phyloP scores from a whole-genome alignment of 1,140 invertebrate genomes.

The Rhizoglyphus robini region DNA sequence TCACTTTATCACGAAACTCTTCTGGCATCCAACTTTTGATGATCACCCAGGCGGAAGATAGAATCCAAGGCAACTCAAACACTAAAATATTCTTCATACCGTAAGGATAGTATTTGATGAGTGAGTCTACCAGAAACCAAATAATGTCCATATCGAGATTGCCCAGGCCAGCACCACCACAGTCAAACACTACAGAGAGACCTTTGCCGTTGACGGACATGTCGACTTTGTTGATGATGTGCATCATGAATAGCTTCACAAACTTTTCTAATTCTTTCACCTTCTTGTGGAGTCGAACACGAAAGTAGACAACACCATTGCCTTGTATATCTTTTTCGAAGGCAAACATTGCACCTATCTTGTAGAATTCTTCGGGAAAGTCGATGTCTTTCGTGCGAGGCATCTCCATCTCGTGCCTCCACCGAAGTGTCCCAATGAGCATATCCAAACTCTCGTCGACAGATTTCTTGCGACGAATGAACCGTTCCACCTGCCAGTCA shows the following conservation, averaged over 20 bases:
- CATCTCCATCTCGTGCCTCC: slow-evolving; percentile 2
- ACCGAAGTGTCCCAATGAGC: slow-evolving; percentile 29
- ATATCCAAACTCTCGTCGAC: slow-evolving; percentile 27
- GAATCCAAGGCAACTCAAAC: slow-evolving; percentile 24
- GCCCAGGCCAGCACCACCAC: slow-evolving; percentile 5
- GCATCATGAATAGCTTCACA: slow-evolving; percentile 12
- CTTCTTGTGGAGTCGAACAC: slow-evolving; percentile 19
- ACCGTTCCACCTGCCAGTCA: slow-evolving; percentile 25
- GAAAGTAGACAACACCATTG: slow-evolving; percentile 22
- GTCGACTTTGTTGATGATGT: slow-evolving; percentile 17
- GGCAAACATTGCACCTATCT: slow-evolving; percentile 17
- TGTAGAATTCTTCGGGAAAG: slow-evolving; percentile 23
- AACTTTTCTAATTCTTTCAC: slow-evolving; percentile 14
- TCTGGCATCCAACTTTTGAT: slow-evolving; percentile 22
- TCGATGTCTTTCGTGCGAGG: slow-evolving; percentile 2
- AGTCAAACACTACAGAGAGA: slow-evolving; percentile 21
- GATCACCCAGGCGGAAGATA: slow-evolving; percentile 21
- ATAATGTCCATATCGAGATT: slow-evolving; percentile 24
- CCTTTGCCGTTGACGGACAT: slow-evolving; percentile 17
- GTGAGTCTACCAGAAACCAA: slow-evolving; percentile 19
- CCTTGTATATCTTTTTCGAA: slow-evolving; percentile 19
- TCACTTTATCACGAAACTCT: slow-evolving; percentile 20
- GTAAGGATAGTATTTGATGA: slow-evolving; percentile 23
- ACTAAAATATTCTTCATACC: slow-evolving; percentile 23
- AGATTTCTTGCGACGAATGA: slow-evolving; percentile 18